These are phyloP conservation scores for Micromys minutus DNA, from an alignment of 2,113 vertebrate genomes.

Conservation along the genomic window DNA sequence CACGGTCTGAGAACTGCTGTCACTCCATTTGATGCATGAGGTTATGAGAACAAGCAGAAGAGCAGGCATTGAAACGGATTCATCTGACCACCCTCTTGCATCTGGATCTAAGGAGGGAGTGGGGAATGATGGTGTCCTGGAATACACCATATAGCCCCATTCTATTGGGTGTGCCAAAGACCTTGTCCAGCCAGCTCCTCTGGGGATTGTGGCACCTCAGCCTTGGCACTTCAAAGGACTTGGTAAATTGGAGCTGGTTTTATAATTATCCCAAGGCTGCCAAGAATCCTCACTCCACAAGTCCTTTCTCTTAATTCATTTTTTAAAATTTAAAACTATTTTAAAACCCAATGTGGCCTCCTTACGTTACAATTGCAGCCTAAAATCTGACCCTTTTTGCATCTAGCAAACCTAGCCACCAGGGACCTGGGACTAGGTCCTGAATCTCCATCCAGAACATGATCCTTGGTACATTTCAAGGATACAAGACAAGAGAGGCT, in stretches of 20 bases:
- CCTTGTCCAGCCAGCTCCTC: neutral
- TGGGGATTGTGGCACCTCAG: neutral
- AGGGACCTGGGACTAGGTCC: neutral
- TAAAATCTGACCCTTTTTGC: conserved; percentile 55
- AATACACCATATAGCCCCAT: neutral
- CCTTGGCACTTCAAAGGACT: conserved; percentile 1
- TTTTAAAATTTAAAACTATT: conserved; percentile 70
- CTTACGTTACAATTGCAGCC: conserved; percentile 45
- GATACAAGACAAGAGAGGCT: neutral
- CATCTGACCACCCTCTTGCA: neutral
- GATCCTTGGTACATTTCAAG: neutral
- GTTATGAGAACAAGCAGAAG: neutral
- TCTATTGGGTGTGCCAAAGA: neutral
- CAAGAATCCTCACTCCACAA: conserved; percentile 48
- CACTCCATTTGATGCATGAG: neutral
- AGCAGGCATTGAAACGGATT: neutral
- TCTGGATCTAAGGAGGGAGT: neutral
- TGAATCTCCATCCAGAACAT: neutral
- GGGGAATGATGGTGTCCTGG: too few relatives aligned
- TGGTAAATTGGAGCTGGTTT: conserved; percentile 58
- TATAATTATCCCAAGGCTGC: conserved; percentile 55
- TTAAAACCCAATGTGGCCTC: conserved; percentile 59
- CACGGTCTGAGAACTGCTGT: neutral
- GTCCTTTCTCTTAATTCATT: conserved; percentile 50
- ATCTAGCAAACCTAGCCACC: conserved; percentile 15